Evolutionary conservation across 2,888 invertebrate genomes (phyloP).

Genomic region (Troides helena): DNA sequence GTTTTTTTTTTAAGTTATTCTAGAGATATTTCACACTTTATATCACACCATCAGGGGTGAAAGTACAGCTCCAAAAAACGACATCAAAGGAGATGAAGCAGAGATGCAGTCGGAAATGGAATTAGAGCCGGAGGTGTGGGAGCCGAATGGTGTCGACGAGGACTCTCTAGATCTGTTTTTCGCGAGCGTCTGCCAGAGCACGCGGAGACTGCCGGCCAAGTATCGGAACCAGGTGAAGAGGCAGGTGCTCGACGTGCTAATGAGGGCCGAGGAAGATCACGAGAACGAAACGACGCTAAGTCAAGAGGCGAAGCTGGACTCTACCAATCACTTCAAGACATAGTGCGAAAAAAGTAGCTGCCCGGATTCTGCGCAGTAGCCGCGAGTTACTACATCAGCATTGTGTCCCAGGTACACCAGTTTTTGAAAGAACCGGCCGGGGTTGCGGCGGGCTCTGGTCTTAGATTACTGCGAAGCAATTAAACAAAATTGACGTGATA

Average conservation of each 20-base stretch:
- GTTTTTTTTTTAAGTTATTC: background rate
- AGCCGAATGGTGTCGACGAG: slow-evolving; percentile 44
- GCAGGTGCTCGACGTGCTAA: slow-evolving; percentile 61
- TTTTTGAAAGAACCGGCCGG: no score
- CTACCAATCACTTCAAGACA: no score
- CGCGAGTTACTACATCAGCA: no score
- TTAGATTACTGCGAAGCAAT: no score
- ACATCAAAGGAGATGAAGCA: slow-evolving; percentile 54
- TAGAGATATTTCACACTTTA: no score
- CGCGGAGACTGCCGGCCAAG: slow-evolving; percentile 56
- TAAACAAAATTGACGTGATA: no score
- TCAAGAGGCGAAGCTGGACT: slow-evolving; percentile 35
- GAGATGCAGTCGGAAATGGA: slow-evolving; percentile 55
- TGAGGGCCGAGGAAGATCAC: slow-evolving; percentile 61
- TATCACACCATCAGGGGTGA: background rate
- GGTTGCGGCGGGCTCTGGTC: no score
- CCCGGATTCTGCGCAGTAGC: no score
- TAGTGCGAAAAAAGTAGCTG: no score
- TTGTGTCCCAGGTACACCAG: no score
- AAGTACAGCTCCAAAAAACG: slow-evolving; percentile 35
- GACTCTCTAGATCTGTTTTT: slow-evolving; percentile 70
- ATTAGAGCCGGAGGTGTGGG: slow-evolving; percentile 46
- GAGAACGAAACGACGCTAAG: slow-evolving; percentile 40
- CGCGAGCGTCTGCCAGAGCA: slow-evolving; percentile 70
- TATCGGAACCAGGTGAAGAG: slow-evolving; percentile 58